A percentile compares a stretch with the other conserved stretches of the same genome.
Evolutionary conservation across 2,797 vertebrate genomes (phyloP).

Genomic region (Pipistrellus kuhlii): DNA sequence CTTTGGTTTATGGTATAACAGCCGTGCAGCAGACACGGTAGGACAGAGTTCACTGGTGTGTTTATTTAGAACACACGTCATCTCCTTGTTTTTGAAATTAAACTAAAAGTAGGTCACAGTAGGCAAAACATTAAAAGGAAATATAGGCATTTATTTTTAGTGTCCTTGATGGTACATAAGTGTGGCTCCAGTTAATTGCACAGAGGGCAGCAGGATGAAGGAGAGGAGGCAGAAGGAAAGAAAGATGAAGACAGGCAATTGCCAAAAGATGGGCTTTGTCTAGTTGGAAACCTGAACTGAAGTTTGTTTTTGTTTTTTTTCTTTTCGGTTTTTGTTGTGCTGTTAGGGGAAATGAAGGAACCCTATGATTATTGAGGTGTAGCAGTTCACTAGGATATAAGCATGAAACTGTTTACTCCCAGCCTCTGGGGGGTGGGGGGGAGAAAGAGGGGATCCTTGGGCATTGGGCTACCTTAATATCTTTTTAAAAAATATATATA

Average conservation of each 20-base stretch:
- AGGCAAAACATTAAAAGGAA: constrained; percentile 78
- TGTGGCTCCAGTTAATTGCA: constrained; percentile 68
- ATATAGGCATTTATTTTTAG: constrained; percentile 81
- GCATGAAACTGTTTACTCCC: background rate
- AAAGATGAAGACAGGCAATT: background rate
- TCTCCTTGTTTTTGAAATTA: constrained; percentile 71
- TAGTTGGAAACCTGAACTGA: background rate
- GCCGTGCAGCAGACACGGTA: background rate
- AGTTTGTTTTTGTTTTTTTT: background rate
- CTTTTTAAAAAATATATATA: too few relatives aligned
- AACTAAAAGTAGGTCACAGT: constrained; percentile 79
- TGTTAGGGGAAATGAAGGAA: background rate
- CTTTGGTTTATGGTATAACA: constrained; percentile 13
- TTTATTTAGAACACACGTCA: constrained; percentile 75
- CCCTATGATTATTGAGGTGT: background rate
- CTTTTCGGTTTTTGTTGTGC: background rate
- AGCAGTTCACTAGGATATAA: background rate
- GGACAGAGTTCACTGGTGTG: constrained; percentile 41
- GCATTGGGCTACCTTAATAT: background rate
- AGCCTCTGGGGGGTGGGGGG: background rate
- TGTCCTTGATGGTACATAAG: constrained; percentile 51
- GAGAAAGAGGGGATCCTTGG: too few relatives aligned
- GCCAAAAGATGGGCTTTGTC: background rate
- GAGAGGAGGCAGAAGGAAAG: background rate
- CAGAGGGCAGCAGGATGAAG: background rate